Evolutionary conservation across 2,113 vertebrate genomes (phyloP).

Genomic region (Phasianus colchicus): DNA sequence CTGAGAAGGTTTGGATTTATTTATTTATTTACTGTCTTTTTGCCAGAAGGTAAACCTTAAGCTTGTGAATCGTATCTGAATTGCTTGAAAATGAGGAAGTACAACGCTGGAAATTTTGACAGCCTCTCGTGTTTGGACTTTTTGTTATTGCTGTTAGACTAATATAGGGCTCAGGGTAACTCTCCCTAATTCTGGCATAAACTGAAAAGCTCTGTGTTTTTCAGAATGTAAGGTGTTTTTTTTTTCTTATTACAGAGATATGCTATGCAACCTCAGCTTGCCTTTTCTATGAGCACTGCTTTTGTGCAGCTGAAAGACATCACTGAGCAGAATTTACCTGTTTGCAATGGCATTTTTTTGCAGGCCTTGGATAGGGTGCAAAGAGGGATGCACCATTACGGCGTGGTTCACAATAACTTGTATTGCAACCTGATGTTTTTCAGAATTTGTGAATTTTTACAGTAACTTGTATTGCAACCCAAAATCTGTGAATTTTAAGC

Average conservation of each 20-base stretch:
- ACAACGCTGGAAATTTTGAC: neutral
- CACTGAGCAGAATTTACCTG: neutral
- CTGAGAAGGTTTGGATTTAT: neutral
- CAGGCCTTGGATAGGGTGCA: neutral
- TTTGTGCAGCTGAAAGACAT: neutral
- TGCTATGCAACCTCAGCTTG: rapidly evolving
- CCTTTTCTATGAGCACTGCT: rapidly evolving
- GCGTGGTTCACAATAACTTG: rapidly evolving
- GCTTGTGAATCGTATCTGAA: neutral
- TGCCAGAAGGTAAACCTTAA: neutral
- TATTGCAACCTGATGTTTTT: neutral
- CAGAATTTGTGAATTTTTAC: neutral
- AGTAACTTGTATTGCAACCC: neutral
- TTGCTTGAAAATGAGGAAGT: neutral
- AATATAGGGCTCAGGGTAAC: neutral
- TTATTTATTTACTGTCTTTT: neutral
- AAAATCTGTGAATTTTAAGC: neutral
- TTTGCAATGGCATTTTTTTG: neutral
- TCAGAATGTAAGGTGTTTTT: neutral
- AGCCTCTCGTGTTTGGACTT: rapidly evolving
- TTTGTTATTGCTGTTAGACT: neutral
- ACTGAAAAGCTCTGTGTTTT: neutral
- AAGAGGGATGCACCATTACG: rapidly evolving
- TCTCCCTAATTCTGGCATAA: neutral
- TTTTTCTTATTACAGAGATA: rapidly evolving